Evolutionary conservation across 2,888 invertebrate genomes (phyloP).

Genomic region (Tinea pellionella): DNA sequence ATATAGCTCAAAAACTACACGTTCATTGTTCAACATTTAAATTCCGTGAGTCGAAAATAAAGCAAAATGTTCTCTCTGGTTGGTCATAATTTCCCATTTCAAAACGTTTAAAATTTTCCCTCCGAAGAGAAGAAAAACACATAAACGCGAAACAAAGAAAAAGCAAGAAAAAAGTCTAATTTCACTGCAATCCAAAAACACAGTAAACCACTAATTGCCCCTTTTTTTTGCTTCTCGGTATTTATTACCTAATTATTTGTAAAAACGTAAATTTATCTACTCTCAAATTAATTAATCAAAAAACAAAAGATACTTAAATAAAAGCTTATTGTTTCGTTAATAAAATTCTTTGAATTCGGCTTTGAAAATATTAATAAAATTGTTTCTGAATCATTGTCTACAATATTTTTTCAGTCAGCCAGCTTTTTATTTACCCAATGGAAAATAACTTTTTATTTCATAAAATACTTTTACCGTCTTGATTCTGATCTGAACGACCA

Average conservation of each 20-base stretch:
- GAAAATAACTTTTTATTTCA: too few relatives aligned
- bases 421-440: too few relatives aligned
- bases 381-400: background rate
- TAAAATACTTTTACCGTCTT: too few relatives aligned
- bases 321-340: background rate
- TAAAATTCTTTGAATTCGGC: background rate
- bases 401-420: too few relatives aligned
- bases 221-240: background rate
- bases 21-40: conserved; percentile 4
- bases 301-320: background rate
- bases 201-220: conserved; percentile 1
- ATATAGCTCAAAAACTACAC: background rate
- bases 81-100: background rate
- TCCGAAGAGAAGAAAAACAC: conserved; percentile 3
- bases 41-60: background rate
- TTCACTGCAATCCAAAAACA: background rate
- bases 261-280: background rate
- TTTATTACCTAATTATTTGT: background rate
- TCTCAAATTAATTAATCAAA: background rate
- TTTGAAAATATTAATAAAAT: background rate
- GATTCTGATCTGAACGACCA: too few relatives aligned
- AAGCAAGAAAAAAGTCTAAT: conserved; percentile 1
- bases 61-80: background rate
- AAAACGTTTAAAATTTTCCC: conserved; percentile 5
- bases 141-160: conserved; percentile 6